Evolutionary conservation across 1,140 invertebrate genomes (phyloP).

Genomic region (Drosophila tristis): DNA sequence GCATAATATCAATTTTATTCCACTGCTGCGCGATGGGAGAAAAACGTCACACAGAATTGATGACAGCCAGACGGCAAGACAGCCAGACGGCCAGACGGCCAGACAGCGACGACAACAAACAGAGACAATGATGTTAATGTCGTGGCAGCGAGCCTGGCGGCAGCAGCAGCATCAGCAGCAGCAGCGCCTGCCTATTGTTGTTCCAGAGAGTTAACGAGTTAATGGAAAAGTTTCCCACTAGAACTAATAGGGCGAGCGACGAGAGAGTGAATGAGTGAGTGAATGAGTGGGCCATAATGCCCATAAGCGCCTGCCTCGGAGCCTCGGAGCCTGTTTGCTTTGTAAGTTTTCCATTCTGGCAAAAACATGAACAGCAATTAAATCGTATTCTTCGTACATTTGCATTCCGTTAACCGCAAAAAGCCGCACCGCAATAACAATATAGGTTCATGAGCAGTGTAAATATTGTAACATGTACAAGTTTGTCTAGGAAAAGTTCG

Average conservation of each 20-base stretch:
- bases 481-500: slow-evolving; percentile 28
- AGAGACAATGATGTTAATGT: slow-evolving; percentile 57
- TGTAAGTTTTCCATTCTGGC: slow-evolving; percentile 44
- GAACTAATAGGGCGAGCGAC: slow-evolving; percentile 21
- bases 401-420: slow-evolving; percentile 35
- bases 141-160: slow-evolving; percentile 35
- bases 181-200: slow-evolving; percentile 54
- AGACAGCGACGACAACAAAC: slow-evolving; percentile 42
- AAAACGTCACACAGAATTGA: slow-evolving; percentile 66
- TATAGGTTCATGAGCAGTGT: slow-evolving; percentile 22
- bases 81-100: slow-evolving; percentile 54
- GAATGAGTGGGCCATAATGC: slow-evolving; percentile 17
- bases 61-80: slow-evolving; percentile 62
- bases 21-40: slow-evolving; percentile 35
- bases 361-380: slow-evolving; percentile 25
- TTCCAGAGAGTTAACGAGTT: slow-evolving; percentile 70
- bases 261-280: slow-evolving; percentile 17
- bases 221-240: slow-evolving; percentile 74
- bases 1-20: slow-evolving; percentile 49
- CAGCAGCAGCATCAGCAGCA: not conserved
- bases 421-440: slow-evolving; percentile 20
- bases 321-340: slow-evolving; percentile 8
- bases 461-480: slow-evolving; percentile 13
- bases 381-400: slow-evolving; percentile 40
- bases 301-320: slow-evolving; percentile 7